These are phyloP conservation scores for Mugil cephalus DNA, from an alignment of 2,113 vertebrate genomes.

Conservation along the genomic window DNA sequence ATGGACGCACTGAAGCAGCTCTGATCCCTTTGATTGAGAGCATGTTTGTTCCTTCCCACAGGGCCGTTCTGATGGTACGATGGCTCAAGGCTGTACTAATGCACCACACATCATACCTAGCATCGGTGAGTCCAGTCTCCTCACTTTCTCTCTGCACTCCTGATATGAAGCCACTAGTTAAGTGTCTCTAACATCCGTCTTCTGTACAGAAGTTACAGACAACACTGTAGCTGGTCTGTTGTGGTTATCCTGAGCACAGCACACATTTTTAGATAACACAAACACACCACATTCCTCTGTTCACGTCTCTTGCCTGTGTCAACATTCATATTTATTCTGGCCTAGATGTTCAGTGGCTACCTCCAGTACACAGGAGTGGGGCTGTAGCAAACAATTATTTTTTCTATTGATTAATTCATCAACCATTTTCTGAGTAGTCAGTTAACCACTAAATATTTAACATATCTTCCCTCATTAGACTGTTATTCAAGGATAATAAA, in stretches of 20 bases:
- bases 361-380: no score
- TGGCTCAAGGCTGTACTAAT: conserved; percentile 95
- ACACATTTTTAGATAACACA: neutral
- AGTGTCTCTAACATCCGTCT: neutral
- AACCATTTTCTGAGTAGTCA: no score
- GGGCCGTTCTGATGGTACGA: conserved; percentile 91
- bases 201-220: neutral
- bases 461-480: no score
- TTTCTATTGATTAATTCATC: no score
- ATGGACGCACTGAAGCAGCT: neutral
- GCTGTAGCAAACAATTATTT: no score
- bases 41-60: conserved; percentile 61
- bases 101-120: conserved; percentile 95
- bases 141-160: neutral
- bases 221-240: neutral
- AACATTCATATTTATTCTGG: no score
- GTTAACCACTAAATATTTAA: no score
- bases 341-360: no score
- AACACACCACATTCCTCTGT: neutral
- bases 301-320: no score
- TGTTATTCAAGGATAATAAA: no score
- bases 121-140: conserved; percentile 88
- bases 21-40: neutral
- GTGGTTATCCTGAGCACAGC: neutral
- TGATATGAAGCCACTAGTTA: neutral